A percentile compares a stretch with the other conserved stretches of the same genome.
These are phyloP conservation scores for Capitulum mitella DNA, from an alignment of 2,888 invertebrate species.

Conservation along the genomic window DNA sequence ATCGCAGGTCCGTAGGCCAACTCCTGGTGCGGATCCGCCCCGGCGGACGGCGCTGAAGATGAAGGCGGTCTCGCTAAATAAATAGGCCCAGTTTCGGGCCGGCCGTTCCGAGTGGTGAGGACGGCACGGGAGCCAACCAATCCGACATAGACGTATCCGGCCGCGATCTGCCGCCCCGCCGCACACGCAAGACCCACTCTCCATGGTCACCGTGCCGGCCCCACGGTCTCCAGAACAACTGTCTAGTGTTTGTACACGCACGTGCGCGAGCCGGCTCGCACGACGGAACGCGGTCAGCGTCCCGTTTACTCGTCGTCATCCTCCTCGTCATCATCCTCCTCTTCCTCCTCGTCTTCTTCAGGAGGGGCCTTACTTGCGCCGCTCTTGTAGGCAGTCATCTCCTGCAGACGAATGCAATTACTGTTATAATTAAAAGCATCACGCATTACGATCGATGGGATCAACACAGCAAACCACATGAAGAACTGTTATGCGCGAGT, in stretches of 20 bases:
- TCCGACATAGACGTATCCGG: too few relatives aligned
- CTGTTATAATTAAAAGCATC: too few relatives aligned
- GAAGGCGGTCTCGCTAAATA: slow-evolving; percentile 9
- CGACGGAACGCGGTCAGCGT: background rate
- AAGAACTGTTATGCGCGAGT: too few relatives aligned
- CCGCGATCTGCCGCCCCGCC: too few relatives aligned
- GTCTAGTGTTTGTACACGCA: slow-evolving; percentile 9
- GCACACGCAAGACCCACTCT: background rate
- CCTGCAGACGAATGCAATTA: too few relatives aligned
- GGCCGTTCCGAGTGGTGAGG: background rate
- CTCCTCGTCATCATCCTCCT: background rate
- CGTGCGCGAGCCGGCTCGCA: background rate
- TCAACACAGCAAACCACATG: too few relatives aligned
- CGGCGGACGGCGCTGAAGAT: slow-evolving; percentile 9
- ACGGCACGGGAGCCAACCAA: background rate
- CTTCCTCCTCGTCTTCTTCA: background rate
- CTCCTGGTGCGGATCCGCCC: background rate
- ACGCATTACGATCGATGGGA: too few relatives aligned
- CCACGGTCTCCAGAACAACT: background rate
- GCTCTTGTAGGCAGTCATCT: slow-evolving; percentile 4
- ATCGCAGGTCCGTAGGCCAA: background rate
- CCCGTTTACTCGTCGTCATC: background rate
- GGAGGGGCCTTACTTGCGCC: background rate
- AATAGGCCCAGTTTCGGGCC: background rate
- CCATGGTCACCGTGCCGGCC: background rate